These are phyloP conservation scores for Allobates femoralis DNA, from an alignment of 2,797 vertebrate species.

Conservation along the genomic window DNA sequence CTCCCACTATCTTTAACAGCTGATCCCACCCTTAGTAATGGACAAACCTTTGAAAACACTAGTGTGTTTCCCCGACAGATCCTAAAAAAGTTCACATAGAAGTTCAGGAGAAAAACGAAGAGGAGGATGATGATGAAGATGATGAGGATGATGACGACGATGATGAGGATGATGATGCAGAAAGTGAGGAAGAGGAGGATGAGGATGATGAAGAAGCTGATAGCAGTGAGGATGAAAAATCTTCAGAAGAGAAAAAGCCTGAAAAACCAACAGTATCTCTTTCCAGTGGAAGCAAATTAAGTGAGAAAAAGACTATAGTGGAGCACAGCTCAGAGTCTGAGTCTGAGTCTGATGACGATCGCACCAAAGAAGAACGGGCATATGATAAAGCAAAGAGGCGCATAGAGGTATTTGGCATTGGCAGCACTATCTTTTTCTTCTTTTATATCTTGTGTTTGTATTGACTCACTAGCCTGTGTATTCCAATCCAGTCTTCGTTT, in stretches of 20 bases:
- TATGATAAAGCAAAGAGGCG: conserved; percentile 95
- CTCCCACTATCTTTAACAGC: too few relatives aligned
- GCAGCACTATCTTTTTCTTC: too few relatives aligned
- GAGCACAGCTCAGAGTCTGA: conserved; percentile 85
- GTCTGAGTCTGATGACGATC: conserved; percentile 85
- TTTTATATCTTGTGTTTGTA: background rate
- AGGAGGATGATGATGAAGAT: conserved; percentile 78
- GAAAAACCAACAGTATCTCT: conserved; percentile 73
- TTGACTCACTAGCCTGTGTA: background rate
- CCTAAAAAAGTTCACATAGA: conserved; percentile 92
- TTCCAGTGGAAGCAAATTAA: conserved; percentile 68
- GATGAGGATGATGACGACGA: conserved; percentile 69
- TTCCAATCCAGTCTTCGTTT: background rate
- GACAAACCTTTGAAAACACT: background rate
- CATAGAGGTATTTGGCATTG: conserved; percentile 84
- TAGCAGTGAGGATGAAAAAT: conserved; percentile 78
- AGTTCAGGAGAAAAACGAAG: conserved; percentile 86
- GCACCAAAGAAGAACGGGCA: conserved; percentile 89
- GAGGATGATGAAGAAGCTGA: conserved; percentile 83
- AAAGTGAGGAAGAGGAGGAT: conserved; percentile 81
- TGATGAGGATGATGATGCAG: conserved; percentile 81
- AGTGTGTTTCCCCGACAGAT: conserved; percentile 74
- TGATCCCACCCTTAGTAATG: background rate
- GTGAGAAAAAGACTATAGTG: conserved; percentile 76
- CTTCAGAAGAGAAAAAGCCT: conserved; percentile 75